These are phyloP conservation scores for Euphydryas editha DNA, from an alignment of 2,888 invertebrate species.

Conservation along the genomic window DNA sequence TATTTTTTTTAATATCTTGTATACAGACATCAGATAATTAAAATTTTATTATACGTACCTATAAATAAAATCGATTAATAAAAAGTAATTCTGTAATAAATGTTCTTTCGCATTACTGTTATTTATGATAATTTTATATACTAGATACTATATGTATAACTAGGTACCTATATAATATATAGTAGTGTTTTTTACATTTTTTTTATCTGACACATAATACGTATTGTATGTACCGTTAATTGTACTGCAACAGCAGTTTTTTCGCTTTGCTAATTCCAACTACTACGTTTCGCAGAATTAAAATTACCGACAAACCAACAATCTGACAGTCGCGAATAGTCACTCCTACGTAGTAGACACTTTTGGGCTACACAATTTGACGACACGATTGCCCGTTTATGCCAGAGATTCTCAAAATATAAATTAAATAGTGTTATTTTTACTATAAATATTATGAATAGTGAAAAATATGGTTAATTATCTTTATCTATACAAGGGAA, in stretches of 20 bases:
- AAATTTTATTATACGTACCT: no score
- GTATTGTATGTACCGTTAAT: constrained; percentile 33
- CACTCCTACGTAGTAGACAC: not conserved
- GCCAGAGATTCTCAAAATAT: not conserved
- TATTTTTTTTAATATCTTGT: no score
- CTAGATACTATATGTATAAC: no score
- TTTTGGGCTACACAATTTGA: not conserved
- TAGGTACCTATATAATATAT: no score
- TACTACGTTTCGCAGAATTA: constrained; percentile 12
- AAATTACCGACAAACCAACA: not conserved
- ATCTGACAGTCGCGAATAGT: not conserved
- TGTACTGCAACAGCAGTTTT: constrained; percentile 38
- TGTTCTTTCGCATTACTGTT: no score
- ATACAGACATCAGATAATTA: no score
- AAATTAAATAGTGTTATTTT: not conserved
- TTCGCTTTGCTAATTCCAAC: constrained; percentile 29
- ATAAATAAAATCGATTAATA: no score
- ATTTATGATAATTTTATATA: no score
- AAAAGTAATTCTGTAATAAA: no score
- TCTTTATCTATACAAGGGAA: not conserved
- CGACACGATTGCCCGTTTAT: not conserved
- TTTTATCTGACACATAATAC: constrained; percentile 8
- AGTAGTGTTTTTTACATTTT: no score
- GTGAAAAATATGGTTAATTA: no score
- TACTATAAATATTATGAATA: not conserved